Conservation (phyloP, 92 coral and sea anemone genomes). For the Heliopora coerulea region DNA sequence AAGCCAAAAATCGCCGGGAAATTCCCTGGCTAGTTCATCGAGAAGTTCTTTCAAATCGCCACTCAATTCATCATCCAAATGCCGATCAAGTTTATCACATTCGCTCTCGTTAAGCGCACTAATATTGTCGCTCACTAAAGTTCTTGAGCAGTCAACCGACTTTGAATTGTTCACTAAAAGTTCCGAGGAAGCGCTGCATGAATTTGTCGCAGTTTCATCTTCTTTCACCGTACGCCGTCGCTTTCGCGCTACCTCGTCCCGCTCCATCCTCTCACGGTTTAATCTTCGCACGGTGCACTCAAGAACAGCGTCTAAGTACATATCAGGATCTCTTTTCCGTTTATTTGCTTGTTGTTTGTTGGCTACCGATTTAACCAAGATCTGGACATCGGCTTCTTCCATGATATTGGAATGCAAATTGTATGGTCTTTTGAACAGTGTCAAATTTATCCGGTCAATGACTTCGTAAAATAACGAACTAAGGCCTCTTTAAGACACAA, state of each 20-base stretch:
- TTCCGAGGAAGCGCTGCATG: neutral
- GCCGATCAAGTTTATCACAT: constrained; percentile 48
- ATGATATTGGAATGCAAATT: constrained; percentile 37
- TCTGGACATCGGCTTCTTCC: constrained; percentile 61
- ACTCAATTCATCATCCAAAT: constrained; percentile 48
- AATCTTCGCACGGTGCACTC: constrained; percentile 90
- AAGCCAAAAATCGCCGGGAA: constrained; percentile 48
- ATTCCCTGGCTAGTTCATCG: constrained; percentile 65
- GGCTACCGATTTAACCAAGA: constrained; percentile 72
- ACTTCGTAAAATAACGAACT: too few species aligned
- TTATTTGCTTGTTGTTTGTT: constrained; percentile 83
- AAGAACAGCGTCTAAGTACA: constrained; percentile 81
- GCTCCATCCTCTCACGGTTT: constrained; percentile 72
- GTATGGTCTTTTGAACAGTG: neutral
- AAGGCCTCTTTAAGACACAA: neutral
- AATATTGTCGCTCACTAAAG: neutral
- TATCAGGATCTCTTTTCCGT: constrained; percentile 93
- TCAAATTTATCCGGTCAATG: neutral
- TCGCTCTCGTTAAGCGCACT: constrained; percentile 3
- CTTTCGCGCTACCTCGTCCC: constrained; percentile 28
- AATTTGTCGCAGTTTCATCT: constrained; percentile 8
- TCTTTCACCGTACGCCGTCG: neutral
- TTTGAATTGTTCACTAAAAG: neutral
- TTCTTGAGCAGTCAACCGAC: neutral
- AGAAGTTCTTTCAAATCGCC: constrained; percentile 81